Base-by-base conservation (phyloP, 2,888 invertebrate genomes). In the Sympetrum striolatum region DNA sequence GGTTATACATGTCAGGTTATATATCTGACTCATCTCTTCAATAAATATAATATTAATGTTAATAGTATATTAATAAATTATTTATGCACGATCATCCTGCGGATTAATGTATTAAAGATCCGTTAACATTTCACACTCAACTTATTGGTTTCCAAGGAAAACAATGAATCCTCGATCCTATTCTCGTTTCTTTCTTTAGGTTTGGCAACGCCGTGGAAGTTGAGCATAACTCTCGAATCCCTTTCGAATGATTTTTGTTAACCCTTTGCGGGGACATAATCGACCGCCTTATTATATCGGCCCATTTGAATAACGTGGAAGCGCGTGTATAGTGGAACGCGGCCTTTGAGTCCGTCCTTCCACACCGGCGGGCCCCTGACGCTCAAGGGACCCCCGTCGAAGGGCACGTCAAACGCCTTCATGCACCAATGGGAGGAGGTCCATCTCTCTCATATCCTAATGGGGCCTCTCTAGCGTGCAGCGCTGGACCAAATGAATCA, bases 291-390 rank as follows among this genome's bases (percentile, higher is more conserved):
- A 86, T 86, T 60, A 86, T 86, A 22, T 35, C 73, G 14, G 73
- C 31, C 73, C 31, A 73, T 73, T 31, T 25, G 73, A 73, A 73
- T 73, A 73, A 73, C 31, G 25, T 64, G n/a, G n/a, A 64, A n/a
- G n/a, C 22, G 64, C 22, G 82, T 53, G 58, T 82, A 39, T 86
- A 37, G 58, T 86, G 31, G 60, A 58, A 37, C 60, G 60, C n/a
- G 35, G 22, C 86, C n/a, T 15, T 35, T 58, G 31, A 60, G 18
- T 18, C 22, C 14, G n/a, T 18, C 82, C 82, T 86, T 64, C 58
- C 86, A 37, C 86, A 37, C 37, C 86, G 86, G 60, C 58, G 58
- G 86, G 37, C 86, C 60, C 86, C 18, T 86, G 86, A 86, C 37
- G 60, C 14, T 31, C 10, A 86, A 86, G 86, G 86, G n/a, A 44